Evolutionary conservation across 2,113 vertebrate species (phyloP).

Genomic region (Taurulus bubalis): DNA sequence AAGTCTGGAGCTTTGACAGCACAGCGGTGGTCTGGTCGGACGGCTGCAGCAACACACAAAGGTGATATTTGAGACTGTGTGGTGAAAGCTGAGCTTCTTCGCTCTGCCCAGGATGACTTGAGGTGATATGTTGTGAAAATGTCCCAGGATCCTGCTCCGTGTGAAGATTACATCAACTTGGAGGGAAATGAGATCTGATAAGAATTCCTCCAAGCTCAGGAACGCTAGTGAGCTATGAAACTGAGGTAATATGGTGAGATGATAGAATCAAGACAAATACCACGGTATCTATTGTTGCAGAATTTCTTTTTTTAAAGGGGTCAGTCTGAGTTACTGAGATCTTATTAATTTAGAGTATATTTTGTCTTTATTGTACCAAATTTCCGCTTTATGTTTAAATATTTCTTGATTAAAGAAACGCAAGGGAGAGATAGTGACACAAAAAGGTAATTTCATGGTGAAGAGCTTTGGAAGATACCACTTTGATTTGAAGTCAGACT

Average conservation of each 20-base stretch:
- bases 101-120: not conserved
- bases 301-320: no score
- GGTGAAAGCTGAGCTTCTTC: conserved; percentile 51
- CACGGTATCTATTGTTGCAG: not conserved
- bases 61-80: conserved; percentile 46
- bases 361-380: not conserved
- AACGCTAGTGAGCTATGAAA: conserved; percentile 18
- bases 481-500: not conserved
- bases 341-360: not conserved
- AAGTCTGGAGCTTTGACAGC: conserved; percentile 52
- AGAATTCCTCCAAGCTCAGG: conserved; percentile 12
- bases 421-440: not conserved
- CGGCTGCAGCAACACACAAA: conserved; percentile 40
- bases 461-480: not conserved
- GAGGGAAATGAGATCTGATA: conserved; percentile 49
- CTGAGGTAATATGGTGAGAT: not conserved
- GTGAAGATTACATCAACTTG: conserved; percentile 38
- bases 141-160: conserved; percentile 20
- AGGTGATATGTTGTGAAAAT: conserved; percentile 40
- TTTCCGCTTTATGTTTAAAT: not conserved
- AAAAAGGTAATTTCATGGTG: not conserved
- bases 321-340: not conserved
- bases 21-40: conserved; percentile 51
- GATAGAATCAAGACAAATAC: not conserved
- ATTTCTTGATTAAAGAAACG: not conserved